Base-by-base conservation (phyloP, 2,888 invertebrate genomes). In the Altica lythri region DNA sequence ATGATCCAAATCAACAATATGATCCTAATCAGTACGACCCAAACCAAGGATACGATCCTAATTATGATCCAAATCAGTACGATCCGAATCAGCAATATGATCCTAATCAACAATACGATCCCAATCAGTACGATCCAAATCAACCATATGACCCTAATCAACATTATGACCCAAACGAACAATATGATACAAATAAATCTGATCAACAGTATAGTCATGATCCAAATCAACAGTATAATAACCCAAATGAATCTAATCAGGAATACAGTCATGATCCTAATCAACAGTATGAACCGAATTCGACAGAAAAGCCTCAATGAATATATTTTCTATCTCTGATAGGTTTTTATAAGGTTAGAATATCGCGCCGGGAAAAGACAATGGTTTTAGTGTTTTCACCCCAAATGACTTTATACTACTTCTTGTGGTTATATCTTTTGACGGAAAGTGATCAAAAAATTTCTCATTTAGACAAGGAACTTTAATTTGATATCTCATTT, bases 51-150 rank as follows among this genome's bases (percentile, higher is more conserved):
- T 72, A 73, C 37, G 69, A 73, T 47, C 70, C 71, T 58, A 72
- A 68, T 59, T 72, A 68, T 38, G 53, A 60, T 50, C 45, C 51
- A 4, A 44, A 56, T 50, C 61, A 50, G 27, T 52, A 58, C 38
- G 58, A 61, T 32, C 57, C 74, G 17, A 73, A 74, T 59, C 73
- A 72, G 55, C 74, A 65, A 22, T 66, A 64, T 29, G 64, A 67
- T 46, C 62, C 54, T 8, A 59, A 61, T 49, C 60, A 63, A 12
- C 50, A 61, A 27, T 64, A 63, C 37, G 59, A 63, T 40, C 61
- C 75, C 12, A 72, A 74, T 58, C 73, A 71, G 56, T 64, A 63
- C 27, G 59, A 63, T 27, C 60, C 57, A 1, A 61, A 56, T 50
- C 64, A 63, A 37, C 55, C 57, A 12, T 62, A 61, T 55, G 57